Evolutionary conservation across 1,140 invertebrate genomes (phyloP).

Genomic region (Zaprionus ornatus): DNA sequence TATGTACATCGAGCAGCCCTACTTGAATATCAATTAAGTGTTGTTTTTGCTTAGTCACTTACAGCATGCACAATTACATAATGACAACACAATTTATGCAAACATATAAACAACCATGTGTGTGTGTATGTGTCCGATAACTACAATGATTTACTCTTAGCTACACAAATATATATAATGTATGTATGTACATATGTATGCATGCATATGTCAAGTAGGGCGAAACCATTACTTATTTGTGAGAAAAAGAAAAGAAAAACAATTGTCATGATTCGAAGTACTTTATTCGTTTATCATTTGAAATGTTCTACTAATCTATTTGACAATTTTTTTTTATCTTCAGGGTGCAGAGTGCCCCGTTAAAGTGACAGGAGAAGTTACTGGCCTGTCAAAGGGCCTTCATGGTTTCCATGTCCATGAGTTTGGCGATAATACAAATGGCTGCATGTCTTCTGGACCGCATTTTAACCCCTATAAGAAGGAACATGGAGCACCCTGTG

Average conservation of each 20-base stretch:
- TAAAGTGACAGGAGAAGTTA: conserved; percentile 89
- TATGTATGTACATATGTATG: not conserved
- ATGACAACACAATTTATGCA: conserved; percentile 21
- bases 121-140: not conserved
- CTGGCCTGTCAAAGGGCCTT: conserved; percentile 88
- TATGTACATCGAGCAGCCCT: conserved; percentile 1
- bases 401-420: conserved; percentile 98
- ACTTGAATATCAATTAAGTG: conserved; percentile 48
- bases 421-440: conserved; percentile 98
- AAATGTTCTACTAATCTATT: not conserved
- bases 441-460: conserved; percentile 96
- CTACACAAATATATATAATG: not conserved
- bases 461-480: conserved; percentile 97
- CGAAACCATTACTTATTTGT: not conserved
- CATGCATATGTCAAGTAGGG: not conserved
- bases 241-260: not conserved
- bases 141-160: not conserved
- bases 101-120: not conserved
- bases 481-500: conserved; percentile 93
- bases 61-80: conserved; percentile 65
- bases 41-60: conserved; percentile 58
- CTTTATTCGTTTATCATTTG: conserved; percentile 47
- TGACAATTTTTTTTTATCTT: not conserved
- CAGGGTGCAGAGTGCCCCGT: conserved; percentile 86
- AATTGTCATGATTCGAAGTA: not conserved